Evolutionary conservation across 2,797 vertebrate genomes (phyloP).

Genomic region (Hipposideros larvatus): DNA sequence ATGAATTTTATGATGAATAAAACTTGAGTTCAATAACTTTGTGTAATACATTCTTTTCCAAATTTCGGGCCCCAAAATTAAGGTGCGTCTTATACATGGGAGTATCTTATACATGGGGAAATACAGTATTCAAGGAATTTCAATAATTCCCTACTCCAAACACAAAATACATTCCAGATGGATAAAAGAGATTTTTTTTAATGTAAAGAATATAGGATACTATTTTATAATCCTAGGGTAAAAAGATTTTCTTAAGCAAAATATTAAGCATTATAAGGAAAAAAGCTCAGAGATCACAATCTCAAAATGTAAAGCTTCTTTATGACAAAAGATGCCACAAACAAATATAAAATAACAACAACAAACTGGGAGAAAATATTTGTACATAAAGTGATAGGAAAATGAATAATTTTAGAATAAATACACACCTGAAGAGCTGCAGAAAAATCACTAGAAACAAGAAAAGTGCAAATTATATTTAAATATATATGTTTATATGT

Average conservation of each 20-base stretch:
- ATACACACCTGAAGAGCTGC: not conserved
- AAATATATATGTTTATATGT: not conserved
- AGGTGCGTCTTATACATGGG: too few relatives aligned
- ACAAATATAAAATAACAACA: not conserved
- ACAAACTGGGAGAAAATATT: not conserved
- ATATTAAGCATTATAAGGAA: not conserved
- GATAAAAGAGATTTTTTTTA: not conserved
- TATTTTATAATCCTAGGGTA: not conserved
- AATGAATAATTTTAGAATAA: not conserved
- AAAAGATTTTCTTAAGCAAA: not conserved
- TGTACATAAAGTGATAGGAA: not conserved
- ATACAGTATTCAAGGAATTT: not conserved
- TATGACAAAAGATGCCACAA: not conserved
- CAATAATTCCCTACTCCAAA: not conserved
- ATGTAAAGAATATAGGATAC: not conserved
- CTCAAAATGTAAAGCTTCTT: not conserved
- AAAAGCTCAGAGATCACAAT: not conserved
- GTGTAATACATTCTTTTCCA: too few relatives aligned
- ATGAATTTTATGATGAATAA: too few relatives aligned
- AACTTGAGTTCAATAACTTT: too few relatives aligned
- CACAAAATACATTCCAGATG: not conserved
- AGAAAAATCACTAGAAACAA: not conserved
- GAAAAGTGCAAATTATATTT: not conserved
- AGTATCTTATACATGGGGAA: too few relatives aligned
- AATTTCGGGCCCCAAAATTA: too few relatives aligned